Percentiles rank a stretch among this genome's conserved stretches.
Evolutionary conservation across 30 jellyfish, hydroid and myxozoan species (phyloP).

Genomic region (Catostylus mosaicus): DNA sequence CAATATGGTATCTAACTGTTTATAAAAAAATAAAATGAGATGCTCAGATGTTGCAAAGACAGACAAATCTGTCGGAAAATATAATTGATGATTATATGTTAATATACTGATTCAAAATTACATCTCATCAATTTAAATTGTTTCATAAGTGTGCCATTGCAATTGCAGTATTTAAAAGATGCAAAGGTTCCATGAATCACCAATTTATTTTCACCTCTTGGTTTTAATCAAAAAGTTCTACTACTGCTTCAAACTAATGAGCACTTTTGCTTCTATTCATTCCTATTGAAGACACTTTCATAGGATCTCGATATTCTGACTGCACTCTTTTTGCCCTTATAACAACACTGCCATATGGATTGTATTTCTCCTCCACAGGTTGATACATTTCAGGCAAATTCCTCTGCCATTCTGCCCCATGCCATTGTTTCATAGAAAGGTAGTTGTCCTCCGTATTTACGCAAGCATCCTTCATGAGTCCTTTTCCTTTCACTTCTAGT

Average conservation of each 20-base stretch:
- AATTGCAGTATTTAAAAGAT: neutral
- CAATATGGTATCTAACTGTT: too few species aligned
- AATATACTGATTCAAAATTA: neutral
- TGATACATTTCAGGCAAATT: slow-evolving; percentile 42
- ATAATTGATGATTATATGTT: too few species aligned
- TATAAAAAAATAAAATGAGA: too few species aligned
- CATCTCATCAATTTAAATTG: neutral
- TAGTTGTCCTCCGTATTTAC: slow-evolving; percentile 47
- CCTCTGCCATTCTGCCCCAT: slow-evolving; percentile 76
- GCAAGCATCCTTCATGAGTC: slow-evolving; percentile 18
- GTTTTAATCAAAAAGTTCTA: neutral
- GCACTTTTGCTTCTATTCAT: slow-evolving; percentile 20
- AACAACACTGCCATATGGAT: slow-evolving; percentile 44
- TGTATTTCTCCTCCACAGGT: slow-evolving; percentile 37
- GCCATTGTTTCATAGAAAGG: slow-evolving; percentile 57
- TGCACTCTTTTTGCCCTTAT: slow-evolving; percentile 48
- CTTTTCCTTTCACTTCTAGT: slow-evolving; percentile 37
- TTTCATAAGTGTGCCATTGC: neutral
- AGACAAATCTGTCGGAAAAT: too few species aligned
- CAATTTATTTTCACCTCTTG: neutral
- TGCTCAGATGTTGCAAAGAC: too few species aligned
- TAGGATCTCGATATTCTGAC: slow-evolving; percentile 69
- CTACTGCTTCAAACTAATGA: neutral
- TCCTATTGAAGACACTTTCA: slow-evolving; percentile 9
- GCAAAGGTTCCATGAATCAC: neutral